These are phyloP conservation scores for Embiotoca jacksoni DNA, from an alignment of 2,113 vertebrate species.

Conservation along the genomic window DNA sequence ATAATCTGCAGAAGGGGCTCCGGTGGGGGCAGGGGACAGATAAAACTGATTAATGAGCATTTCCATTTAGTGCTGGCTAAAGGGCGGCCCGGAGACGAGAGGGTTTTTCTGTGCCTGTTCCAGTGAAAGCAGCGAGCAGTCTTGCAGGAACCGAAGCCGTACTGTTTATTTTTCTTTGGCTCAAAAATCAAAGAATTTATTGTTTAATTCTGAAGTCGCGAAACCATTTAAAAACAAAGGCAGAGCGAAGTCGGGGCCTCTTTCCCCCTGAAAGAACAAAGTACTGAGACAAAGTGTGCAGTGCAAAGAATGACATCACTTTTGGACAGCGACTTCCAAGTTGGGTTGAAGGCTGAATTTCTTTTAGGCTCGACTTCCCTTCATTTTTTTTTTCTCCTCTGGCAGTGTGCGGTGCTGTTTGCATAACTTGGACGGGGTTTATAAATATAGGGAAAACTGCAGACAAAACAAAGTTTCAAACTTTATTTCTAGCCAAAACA, in stretches of 20 bases:
- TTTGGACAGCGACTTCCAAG: conserved; percentile 66
- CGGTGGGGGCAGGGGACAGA: conserved; percentile 50
- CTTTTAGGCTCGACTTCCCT: conserved; percentile 45
- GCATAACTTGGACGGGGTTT: conserved; percentile 64
- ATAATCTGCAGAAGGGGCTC: conserved; percentile 63
- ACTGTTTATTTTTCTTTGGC: conserved; percentile 64
- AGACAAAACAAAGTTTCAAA: conserved; percentile 72
- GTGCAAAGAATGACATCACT: conserved; percentile 78
- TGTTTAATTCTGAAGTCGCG: conserved; percentile 55
- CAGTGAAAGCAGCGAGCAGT: conserved; percentile 30
- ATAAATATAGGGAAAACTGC: conserved; percentile 63
- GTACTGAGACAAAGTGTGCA: conserved; percentile 74
- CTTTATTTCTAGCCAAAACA: conserved; percentile 81
- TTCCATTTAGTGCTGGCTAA: conserved; percentile 61
- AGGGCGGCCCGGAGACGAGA: not conserved
- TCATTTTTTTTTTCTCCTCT: conserved; percentile 38
- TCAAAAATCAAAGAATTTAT: conserved; percentile 71
- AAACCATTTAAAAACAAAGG: conserved; percentile 64
- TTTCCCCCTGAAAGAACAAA: conserved; percentile 67
- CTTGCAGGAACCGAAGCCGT: conserved; percentile 35
- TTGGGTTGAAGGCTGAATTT: conserved; percentile 66
- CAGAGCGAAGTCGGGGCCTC: conserved; percentile 49
- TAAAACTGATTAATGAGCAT: conserved; percentile 75
- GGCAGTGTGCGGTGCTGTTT: conserved; percentile 57
- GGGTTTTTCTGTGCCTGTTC: conserved; percentile 29